phyloP scores from a whole-genome alignment of 2,888 invertebrate genomes.

The Sycophila texana region DNA sequence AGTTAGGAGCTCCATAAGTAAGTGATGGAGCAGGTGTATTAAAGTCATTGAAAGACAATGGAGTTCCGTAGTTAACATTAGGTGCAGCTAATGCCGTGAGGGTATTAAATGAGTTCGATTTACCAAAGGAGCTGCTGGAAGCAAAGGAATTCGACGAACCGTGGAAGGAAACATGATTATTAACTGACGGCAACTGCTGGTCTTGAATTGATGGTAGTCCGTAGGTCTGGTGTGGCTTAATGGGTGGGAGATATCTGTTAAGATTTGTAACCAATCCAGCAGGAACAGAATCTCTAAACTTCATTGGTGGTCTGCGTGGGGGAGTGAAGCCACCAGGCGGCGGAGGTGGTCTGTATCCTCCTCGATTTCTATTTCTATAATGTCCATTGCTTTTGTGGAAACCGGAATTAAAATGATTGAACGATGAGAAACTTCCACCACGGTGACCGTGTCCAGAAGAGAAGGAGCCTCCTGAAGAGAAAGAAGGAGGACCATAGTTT shows the following conservation, averaged over 20 bases:
- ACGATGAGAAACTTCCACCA: conserved; percentile 74
- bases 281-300: conserved; percentile 86
- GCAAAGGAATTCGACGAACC: conserved; percentile 51
- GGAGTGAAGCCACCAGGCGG: conserved; percentile 65
- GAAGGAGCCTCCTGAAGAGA: conserved; percentile 60
- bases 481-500: conserved; percentile 56
- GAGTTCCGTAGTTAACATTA: conserved; percentile 71
- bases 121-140: conserved; percentile 22
- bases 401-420: conserved; percentile 48
- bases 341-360: conserved; percentile 57
- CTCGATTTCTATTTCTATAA: conserved; percentile 55
- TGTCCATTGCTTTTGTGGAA: conserved; percentile 58
- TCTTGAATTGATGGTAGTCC: conserved; percentile 63
- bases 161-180: conserved; percentile 64
- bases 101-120: conserved; percentile 39
- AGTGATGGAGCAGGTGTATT: conserved; percentile 71
- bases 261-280: conserved; percentile 80
- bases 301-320: conserved; percentile 78
- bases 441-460: conserved; percentile 72
- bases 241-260: conserved; percentile 76
- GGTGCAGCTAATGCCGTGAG: conserved; percentile 69
- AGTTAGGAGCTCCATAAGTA: conserved; percentile 73
- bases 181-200: conserved; percentile 66
- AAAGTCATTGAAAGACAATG: conserved; percentile 69
- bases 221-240: conserved; percentile 65